Percentiles rank a stretch among this genome's conserved stretches.
These are phyloP conservation scores for Heliconius nattereri DNA, from an alignment of 1,140 invertebrate species.

Conservation along the genomic window DNA sequence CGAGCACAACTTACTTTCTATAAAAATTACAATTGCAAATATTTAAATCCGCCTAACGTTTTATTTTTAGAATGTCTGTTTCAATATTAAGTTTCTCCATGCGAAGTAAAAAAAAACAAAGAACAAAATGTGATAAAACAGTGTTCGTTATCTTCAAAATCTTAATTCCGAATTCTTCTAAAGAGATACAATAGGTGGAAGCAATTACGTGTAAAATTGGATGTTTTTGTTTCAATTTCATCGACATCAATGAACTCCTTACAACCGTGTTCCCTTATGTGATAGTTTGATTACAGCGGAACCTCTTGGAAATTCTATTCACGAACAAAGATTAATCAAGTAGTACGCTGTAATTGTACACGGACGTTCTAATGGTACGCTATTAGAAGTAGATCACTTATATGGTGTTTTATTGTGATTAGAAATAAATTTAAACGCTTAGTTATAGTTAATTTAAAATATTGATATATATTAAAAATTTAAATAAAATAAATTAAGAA, in stretches of 20 bases:
- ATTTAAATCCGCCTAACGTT: slow-evolving; percentile 25
- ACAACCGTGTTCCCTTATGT: neutral
- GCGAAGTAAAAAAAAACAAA: neutral
- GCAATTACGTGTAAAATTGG: slow-evolving; percentile 26
- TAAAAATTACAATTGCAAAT: slow-evolving; percentile 44
- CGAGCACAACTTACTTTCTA: slow-evolving; percentile 43
- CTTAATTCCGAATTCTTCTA: neutral
- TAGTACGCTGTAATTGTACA: neutral
- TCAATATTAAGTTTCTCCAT: neutral
- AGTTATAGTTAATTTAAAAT: neutral
- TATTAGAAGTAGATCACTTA: neutral
- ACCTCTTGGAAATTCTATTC: slow-evolving; percentile 5
- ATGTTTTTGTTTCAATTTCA: slow-evolving; percentile 17
- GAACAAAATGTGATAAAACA: neutral
- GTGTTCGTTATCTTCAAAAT: neutral
- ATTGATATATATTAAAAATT: neutral
- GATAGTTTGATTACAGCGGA: slow-evolving; percentile 12
- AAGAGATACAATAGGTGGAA: slow-evolving; percentile 39
- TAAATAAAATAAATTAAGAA: neutral
- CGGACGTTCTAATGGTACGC: neutral
- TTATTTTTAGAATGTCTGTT: neutral
- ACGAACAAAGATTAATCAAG: slow-evolving; percentile 9
- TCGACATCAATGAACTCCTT: slow-evolving; percentile 17
- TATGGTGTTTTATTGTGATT: neutral
- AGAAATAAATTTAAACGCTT: neutral